These are phyloP conservation scores for Argyresthia goedartella DNA, from an alignment of 2,888 invertebrate species.

Conservation along the genomic window DNA sequence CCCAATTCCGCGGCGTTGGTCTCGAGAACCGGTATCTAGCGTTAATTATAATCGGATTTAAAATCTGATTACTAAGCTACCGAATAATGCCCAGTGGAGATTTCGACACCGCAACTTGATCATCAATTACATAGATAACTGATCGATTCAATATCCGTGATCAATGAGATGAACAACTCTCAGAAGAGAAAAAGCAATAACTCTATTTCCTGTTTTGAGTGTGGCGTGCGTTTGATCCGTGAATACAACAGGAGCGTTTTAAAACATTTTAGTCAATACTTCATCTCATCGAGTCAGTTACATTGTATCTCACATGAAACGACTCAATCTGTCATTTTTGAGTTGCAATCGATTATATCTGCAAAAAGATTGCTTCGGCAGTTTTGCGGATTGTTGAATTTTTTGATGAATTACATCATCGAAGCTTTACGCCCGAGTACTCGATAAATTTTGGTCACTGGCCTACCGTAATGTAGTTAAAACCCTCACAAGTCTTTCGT, in stretches of 20 bases:
- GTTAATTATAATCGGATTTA: constrained; percentile 61
- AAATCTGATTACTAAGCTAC: constrained; percentile 58
- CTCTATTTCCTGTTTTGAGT: background rate
- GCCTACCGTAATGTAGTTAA: background rate
- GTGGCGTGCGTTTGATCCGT: constrained; percentile 13
- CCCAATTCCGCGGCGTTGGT: constrained; percentile 46
- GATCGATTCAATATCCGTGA: constrained; percentile 41
- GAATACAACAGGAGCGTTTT: constrained; percentile 28
- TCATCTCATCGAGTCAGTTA: constrained; percentile 29
- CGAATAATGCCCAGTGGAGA: constrained; percentile 35
- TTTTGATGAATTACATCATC: background rate
- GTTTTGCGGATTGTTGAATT: background rate
- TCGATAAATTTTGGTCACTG: no score
- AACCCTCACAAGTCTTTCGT: constrained; percentile 2
- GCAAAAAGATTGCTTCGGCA: constrained; percentile 1
- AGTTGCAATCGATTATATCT: constrained; percentile 27
- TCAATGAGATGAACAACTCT: constrained; percentile 8
- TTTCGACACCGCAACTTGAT: constrained; percentile 40
- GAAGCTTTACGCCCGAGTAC: background rate
- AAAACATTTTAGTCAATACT: constrained; percentile 29
- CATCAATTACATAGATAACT: constrained; percentile 51
- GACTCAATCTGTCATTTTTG: constrained; percentile 45
- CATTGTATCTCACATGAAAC: constrained; percentile 31
- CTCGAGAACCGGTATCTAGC: constrained; percentile 48
- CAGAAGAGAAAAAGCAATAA: background rate